These are phyloP conservation scores for Australoheros scitulus DNA, from an alignment of 2,113 vertebrate genomes.

Conservation along the genomic window DNA sequence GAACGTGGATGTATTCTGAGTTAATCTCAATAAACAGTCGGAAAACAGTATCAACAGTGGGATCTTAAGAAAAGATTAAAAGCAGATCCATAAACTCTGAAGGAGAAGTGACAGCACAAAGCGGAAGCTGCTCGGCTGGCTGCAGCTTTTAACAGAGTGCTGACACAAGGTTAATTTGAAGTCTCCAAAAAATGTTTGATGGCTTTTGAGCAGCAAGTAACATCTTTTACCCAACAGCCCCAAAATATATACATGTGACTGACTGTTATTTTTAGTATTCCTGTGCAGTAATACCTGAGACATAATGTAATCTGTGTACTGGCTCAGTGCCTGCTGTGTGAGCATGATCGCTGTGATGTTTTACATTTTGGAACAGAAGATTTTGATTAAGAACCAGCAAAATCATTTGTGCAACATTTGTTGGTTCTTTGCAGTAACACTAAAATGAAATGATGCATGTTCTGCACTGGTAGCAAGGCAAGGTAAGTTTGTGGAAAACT, in stretches of 20 bases:
- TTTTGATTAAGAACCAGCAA: no score
- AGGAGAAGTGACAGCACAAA: not conserved
- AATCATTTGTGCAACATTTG: no score
- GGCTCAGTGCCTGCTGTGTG: not conserved
- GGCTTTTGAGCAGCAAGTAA: not conserved
- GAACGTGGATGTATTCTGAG: not conserved
- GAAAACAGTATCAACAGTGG: not conserved
- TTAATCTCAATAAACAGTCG: conserved; percentile 25
- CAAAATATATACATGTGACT: not conserved
- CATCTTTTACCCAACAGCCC: not conserved
- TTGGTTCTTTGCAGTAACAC: not conserved
- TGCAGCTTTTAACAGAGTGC: not conserved
- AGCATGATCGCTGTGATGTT: not conserved
- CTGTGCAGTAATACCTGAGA: not conserved
- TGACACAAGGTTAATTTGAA: not conserved
- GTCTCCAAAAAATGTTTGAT: not conserved
- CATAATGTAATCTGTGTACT: not conserved
- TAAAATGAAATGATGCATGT: not conserved
- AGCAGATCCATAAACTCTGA: not conserved
- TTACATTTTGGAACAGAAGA: not conserved
- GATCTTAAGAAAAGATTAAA: conserved; percentile 15
- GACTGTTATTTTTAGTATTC: not conserved
- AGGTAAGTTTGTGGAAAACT: not conserved
- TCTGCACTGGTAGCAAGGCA: not conserved
- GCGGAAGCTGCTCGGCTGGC: not conserved